Evolutionary conservation across 2,113 vertebrate genomes (phyloP), one percentile per base, ranked within the genome.

Genomic region (Podarcis cretensis): DNA sequence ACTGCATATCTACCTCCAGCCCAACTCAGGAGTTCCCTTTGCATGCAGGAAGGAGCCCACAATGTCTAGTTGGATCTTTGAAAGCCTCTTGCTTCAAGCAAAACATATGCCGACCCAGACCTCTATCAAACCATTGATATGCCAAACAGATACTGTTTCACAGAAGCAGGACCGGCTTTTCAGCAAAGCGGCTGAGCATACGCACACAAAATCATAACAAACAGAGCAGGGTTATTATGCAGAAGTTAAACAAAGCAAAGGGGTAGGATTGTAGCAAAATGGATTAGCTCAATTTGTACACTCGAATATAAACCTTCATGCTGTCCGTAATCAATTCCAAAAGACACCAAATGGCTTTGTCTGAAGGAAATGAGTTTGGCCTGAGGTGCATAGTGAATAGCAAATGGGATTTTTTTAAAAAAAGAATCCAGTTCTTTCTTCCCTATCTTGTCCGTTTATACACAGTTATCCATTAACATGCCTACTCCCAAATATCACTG

Each of bases 91-190:
- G 30, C 90, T 85, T 21, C 77, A 91, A 88, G 13, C 48, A 30
- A 35, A n/a, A 1, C 30, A 7, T 90, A 88, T 92, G 57, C 37
- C 81, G 30, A 83, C 43, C 69, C 76, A 80, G 86, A 59, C 25
- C 91, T 68, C 43, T 86, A 85, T 7, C 59, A 5, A 0, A 86
- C 66, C 89, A 92, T 73, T 32, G 6, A 74, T 77, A 94, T 87
- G 16, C 37, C 71, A 86, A 81, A 54, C 1, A 85, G 10, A 84
- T 40, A 89, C 57, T 83, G 21, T 9, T 88, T 86, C 86, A 37
- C 48, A 90, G 54, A 91, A 92, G 43, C 63, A 90, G 54, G 3
- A 93, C 83, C 91, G 91, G 71, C 69, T 90, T 89, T 20, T 91
- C 68, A 18, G 84, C 48, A 85, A 35, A 88, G 35, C 59, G 86